Conservation (phyloP, 2,888 invertebrate genomes). For the Herminia tarsipennalis region DNA sequence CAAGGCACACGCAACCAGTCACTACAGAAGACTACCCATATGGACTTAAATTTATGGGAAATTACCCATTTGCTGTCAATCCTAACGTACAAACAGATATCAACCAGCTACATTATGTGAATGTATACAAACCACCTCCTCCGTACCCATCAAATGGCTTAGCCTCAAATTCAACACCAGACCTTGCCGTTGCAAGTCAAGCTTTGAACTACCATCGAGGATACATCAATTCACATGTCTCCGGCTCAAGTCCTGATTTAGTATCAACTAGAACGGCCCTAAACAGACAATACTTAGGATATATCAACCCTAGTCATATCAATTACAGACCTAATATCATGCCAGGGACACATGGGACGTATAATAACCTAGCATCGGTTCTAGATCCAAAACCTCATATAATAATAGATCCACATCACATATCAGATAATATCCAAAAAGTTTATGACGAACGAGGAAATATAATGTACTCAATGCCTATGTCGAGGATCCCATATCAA, state of each 20-base stretch:
- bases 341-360: conserved; percentile 88
- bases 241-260: conserved; percentile 92
- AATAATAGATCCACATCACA: conserved; percentile 85
- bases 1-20: conserved; percentile 76
- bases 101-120: conserved; percentile 85
- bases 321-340: conserved; percentile 67
- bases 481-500: conserved; percentile 74
- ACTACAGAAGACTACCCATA: conserved; percentile 69
- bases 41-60: conserved; percentile 65
- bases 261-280: conserved; percentile 90
- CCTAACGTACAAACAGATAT: conserved; percentile 74
- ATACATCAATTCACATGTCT: conserved; percentile 85
- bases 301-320: conserved; percentile 68
- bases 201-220: conserved; percentile 79
- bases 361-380: conserved; percentile 89
- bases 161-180: conserved; percentile 94
- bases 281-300: conserved; percentile 77
- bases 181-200: conserved; percentile 91
- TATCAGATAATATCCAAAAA: conserved; percentile 86
- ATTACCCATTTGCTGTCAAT: conserved; percentile 75
- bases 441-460: conserved; percentile 87
- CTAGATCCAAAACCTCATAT: conserved; percentile 81
- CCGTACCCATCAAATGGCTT: conserved; percentile 92
- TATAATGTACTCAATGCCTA: conserved; percentile 87
- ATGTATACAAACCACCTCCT: conserved; percentile 93